Percentiles rank a stretch among this genome's conserved stretches.
phyloP scores from a whole-genome alignment of 2,888 invertebrate genomes.

The Mythimna pallens region DNA sequence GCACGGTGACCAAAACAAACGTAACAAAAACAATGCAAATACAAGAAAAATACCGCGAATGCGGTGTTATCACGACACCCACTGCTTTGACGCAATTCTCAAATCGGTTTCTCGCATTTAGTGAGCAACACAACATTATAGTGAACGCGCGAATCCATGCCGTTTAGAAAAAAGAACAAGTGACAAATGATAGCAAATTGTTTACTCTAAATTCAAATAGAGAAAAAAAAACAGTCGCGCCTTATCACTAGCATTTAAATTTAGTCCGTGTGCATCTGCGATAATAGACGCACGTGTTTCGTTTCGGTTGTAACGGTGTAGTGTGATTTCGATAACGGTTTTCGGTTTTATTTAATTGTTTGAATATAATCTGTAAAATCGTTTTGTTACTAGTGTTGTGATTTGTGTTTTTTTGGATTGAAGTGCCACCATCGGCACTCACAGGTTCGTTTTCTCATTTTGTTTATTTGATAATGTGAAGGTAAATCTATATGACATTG shows the following conservation, averaged over 20 bases:
- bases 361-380: constrained; percentile 56
- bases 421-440: constrained; percentile 66
- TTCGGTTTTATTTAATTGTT: constrained; percentile 60
- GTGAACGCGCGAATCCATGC: constrained; percentile 67
- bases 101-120: constrained; percentile 62
- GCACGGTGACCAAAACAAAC: constrained; percentile 17
- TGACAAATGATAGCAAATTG: constrained; percentile 56
- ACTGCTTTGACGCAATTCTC: constrained; percentile 69
- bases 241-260: constrained; percentile 62
- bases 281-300: constrained; percentile 60
- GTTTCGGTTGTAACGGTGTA: constrained; percentile 53
- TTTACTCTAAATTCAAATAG: constrained; percentile 53
- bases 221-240: constrained; percentile 44
- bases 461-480: constrained; percentile 1
- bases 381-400: constrained; percentile 58
- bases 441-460: constrained; percentile 52
- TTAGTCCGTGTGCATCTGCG: constrained; percentile 66
- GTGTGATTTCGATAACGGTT: constrained; percentile 60
- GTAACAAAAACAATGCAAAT: constrained; percentile 53
- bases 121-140: constrained; percentile 63
- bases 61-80: constrained; percentile 69
- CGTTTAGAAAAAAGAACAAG: constrained; percentile 65
- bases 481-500: not conserved
- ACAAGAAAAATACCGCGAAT: constrained; percentile 61
- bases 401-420: constrained; percentile 63